Evolutionary conservation across 2,797 vertebrate species (phyloP), one percentile per base, ranked within the genome.

Genomic region (Cynodonichthys magdalenae): DNA sequence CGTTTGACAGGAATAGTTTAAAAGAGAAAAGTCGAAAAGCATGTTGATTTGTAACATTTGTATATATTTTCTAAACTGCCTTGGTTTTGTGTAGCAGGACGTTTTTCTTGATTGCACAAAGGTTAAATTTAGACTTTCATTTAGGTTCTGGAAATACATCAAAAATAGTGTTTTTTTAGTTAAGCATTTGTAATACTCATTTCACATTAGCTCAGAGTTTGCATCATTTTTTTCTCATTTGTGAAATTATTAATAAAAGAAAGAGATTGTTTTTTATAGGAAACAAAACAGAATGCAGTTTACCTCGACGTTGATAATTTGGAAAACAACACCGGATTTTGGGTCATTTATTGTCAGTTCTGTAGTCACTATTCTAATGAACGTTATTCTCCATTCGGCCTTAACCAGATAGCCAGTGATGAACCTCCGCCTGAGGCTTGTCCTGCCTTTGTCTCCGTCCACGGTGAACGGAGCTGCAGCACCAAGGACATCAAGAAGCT

Each of bases 401-500:
- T 80, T 79, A 85, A 58, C 77, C 77, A 99, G 98, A 94, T 98
- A 90, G 98, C 97, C 82, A 93, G 88, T 79, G 95, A 96, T 83
- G 97, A 98, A 84, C 94, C 94, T 62, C 95, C 95, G 51, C 97
- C 96, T 61, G 93, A 94, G 75, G 94, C 90, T 60, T 99, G 98
- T 68, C 60, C 82, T 62, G 95, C 96, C 14, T 99, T 99, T 89
- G 94, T 97, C 64, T 94, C 95, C 65, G 86, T 99, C 69, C 97
- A 99, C 59, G 91, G 92, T 80, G 93, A 95, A 79, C 92, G 82
- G 59, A 94, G 95, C 91, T 99, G 98, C 91, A 97, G 94, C 85
- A 89, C 92, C 82, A 97, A 94, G 82, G 94, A 96, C 77, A 92
- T 98, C 71, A 98, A 96, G 89, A 98, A 96, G 82, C 94, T 99